These are phyloP conservation scores for Cherax destructor DNA, from an alignment of 1,140 invertebrate genomes.

Conservation along the genomic window DNA sequence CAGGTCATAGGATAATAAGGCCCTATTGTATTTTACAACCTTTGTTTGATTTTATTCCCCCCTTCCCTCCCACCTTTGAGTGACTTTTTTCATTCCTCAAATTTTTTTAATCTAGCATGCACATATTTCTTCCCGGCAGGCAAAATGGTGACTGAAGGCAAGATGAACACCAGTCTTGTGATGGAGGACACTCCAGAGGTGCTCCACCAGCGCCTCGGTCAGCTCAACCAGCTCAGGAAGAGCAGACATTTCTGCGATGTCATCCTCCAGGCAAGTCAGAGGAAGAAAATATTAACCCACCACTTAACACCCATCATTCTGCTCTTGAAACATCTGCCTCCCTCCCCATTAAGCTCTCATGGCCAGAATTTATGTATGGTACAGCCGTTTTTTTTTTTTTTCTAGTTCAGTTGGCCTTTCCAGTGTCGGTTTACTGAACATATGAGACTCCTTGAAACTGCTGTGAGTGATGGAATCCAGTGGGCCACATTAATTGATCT, in stretches of 20 bases:
- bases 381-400: too few relatives aligned
- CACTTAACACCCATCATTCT: too few relatives aligned
- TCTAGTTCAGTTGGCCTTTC: neutral
- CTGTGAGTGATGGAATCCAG: too few relatives aligned
- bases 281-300: neutral
- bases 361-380: too few relatives aligned
- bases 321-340: too few relatives aligned
- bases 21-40: neutral
- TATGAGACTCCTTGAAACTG: too few relatives aligned
- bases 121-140: neutral
- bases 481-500: too few relatives aligned
- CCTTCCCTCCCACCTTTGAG: neutral
- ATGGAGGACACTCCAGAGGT: conserved; percentile 58
- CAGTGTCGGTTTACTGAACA: too few relatives aligned
- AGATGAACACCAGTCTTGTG: conserved; percentile 47
- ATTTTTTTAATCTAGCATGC: neutral
- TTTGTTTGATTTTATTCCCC: neutral
- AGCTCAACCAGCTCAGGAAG: conserved; percentile 84
- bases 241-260: conserved; percentile 88
- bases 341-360: too few relatives aligned
- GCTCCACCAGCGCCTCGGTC: conserved; percentile 55
- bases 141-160: conserved; percentile 70
- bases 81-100: neutral
- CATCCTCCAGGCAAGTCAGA: conserved; percentile 82
- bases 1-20: too few relatives aligned